Evolutionary conservation across 2,113 vertebrate species (phyloP), one percentile per base, ranked within the genome.

Genomic region (Hippoglossus stenolepis): DNA sequence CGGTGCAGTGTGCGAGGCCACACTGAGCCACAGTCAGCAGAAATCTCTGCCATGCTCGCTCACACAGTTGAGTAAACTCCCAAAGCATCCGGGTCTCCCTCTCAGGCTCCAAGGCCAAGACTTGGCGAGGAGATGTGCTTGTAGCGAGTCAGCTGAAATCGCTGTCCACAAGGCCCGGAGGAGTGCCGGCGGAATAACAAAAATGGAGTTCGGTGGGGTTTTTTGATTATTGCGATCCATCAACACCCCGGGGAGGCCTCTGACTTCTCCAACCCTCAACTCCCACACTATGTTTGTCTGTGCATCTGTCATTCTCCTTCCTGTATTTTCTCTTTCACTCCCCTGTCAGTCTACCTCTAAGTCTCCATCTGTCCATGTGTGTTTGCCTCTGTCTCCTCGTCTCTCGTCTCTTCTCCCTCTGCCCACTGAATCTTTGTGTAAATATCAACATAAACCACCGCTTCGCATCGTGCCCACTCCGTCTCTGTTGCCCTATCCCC

Each of bases 41-140:
- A 90, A 92, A 87, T 70, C 31, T 61, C 3, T 15, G 53, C 75
- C 7, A 6, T 91, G 90, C 93, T 94, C 90, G 91, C 85, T 90
- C 79, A 81, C 85, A 79, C 82, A 65, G 51, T 12, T 3, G 43
- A 40, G 68, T 67, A 79, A 85, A 84, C 77, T 79, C 82, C 75
- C 65, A 56, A 67, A 53, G 73, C n/a, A 24, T 63, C 78, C 2
- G 3, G 78, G 75, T 67, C 72, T 82, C 65, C 80, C 74, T 77
- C 45, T 14, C 60, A 51, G 51, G 54, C 65, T 78, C 65, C 31
- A 65, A 85, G 88, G 83, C 82, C 57, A 54, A 64, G 79, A 72
- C 70, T 76, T 68, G 59, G 75, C 23, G 3, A 66, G 63, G 74
- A 73, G 75, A 62, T 47, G 43, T 26, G 28, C 78, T 86, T 68